Conservation (phyloP, 2,797 vertebrate genomes). For the Eupleurogrammus muticus region DNA sequence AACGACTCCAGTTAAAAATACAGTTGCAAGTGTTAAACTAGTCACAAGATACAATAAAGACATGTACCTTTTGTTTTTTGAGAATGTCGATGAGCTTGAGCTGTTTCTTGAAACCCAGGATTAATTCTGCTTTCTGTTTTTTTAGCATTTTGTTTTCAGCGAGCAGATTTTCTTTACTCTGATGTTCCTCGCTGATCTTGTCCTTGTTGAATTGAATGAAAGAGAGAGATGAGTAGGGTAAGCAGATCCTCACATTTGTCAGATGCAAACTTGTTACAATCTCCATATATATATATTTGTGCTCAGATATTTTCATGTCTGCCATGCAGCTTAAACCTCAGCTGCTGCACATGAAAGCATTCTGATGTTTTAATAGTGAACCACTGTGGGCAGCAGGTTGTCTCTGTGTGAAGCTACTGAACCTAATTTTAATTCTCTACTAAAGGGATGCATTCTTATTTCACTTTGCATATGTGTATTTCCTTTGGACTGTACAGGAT, state of each 20-base stretch:
- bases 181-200: constrained; percentile 85
- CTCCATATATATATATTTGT: too few relatives aligned
- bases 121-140: constrained; percentile 94
- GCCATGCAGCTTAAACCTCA: too few relatives aligned
- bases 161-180: constrained; percentile 89
- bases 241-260: background rate
- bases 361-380: background rate
- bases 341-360: background rate
- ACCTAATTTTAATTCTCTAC: background rate
- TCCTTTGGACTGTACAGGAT: background rate
- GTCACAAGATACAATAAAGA: background rate
- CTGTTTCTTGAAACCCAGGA: constrained; percentile 94
- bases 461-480: background rate
- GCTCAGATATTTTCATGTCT: too few relatives aligned
- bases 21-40: background rate
- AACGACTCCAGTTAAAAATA: background rate
- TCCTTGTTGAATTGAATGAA: constrained; percentile 80
- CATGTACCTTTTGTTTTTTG: constrained; percentile 94
- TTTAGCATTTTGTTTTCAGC: constrained; percentile 93
- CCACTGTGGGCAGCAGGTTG: background rate
- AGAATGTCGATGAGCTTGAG: constrained; percentile 95
- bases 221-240: constrained; percentile 1
- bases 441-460: background rate
- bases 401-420: background rate
- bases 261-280: background rate